Evolutionary conservation across 2,113 vertebrate species (phyloP), one percentile per base, ranked within the genome.

Genomic region (Cyphomyrus discorhynchus): DNA sequence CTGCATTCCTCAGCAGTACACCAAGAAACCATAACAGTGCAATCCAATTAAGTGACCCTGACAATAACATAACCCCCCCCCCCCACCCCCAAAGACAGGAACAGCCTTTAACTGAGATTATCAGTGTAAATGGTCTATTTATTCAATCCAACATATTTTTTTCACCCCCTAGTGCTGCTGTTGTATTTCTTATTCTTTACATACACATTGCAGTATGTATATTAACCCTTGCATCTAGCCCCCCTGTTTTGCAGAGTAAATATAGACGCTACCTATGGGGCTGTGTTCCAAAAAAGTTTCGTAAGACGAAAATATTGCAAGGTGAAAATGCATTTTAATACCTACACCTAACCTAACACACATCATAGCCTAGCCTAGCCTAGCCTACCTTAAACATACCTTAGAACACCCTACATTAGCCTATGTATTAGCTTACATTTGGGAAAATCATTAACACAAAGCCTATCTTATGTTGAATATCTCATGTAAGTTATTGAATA

Each of bases 101-200:
- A 95, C 93, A 93, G 94, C 92, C 94, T 94, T 93, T 94, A 93
- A 94, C 92, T 91, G 94, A 90, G 95, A 94, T 95, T 95, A 94
- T 93, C 93, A 92, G 39, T 31, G n/a, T 70, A 13, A 70, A 70
- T 66, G 24, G 31, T 66, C 62, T 31, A 70, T 70, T 70, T 70
- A 70, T 31, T 70, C 62, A 70, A 31, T 31, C 62, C 62, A 70
- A 27, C 62, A 31, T 70, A 13, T 31, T 31, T 70, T 4, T 70
- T 31, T 27, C n/a, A 70, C 3, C 27, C 3, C n/a, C 3, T 70
- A 13, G n/a, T 31, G 27, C 62, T 31, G 62, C 62, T 62, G 8
- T 7, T 31, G n/a, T 31, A 70, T 70, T 31, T 27, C 10, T 31
- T 70, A 70, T 31, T 11, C 10, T 13, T 70, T 1, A 31, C 3